phyloP scores from a whole-genome alignment of 2,797 vertebrate genomes.

The Yasuhikotakia modesta region DNA sequence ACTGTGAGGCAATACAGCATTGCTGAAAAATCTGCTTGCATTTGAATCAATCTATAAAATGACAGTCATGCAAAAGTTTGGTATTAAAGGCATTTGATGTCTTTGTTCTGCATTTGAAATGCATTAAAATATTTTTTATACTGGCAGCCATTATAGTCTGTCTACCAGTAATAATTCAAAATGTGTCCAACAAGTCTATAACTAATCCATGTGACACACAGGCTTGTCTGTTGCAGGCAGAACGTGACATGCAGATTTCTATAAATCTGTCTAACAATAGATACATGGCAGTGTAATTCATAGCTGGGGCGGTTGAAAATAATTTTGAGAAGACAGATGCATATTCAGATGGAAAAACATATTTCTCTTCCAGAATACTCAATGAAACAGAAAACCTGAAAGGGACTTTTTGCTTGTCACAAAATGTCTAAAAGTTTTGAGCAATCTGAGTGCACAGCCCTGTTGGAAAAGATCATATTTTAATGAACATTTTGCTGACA shows the following conservation, averaged over 20 bases:
- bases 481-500: slow-evolving; percentile 26
- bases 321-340: slow-evolving; percentile 29
- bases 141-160: neutral
- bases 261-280: slow-evolving; percentile 37
- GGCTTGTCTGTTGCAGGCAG: neutral
- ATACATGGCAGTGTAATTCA: slow-evolving; percentile 20
- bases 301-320: slow-evolving; percentile 10
- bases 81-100: neutral
- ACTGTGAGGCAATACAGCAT: neutral
- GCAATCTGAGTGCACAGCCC: slow-evolving; percentile 1
- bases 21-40: neutral
- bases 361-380: slow-evolving; percentile 21
- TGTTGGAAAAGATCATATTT: slow-evolving; percentile 17
- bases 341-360: slow-evolving; percentile 24
- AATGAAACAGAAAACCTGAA: slow-evolving; percentile 12
- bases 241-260: slow-evolving; percentile 21
- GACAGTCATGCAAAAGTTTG: neutral
- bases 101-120: neutral
- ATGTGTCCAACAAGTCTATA: slow-evolving; percentile 12
- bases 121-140: neutral
- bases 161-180: slow-evolving; percentile 2
- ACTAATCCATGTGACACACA: slow-evolving; percentile 4
- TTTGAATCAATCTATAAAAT: neutral
- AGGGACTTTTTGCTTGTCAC: slow-evolving; percentile 10
- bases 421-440: slow-evolving; percentile 4